A percentile compares a stretch with the other conserved stretches of the same genome.
phyloP scores from a whole-genome alignment of 37 sponge, comb jelly and placozoan species.

The Eunapius fragilis region DNA sequence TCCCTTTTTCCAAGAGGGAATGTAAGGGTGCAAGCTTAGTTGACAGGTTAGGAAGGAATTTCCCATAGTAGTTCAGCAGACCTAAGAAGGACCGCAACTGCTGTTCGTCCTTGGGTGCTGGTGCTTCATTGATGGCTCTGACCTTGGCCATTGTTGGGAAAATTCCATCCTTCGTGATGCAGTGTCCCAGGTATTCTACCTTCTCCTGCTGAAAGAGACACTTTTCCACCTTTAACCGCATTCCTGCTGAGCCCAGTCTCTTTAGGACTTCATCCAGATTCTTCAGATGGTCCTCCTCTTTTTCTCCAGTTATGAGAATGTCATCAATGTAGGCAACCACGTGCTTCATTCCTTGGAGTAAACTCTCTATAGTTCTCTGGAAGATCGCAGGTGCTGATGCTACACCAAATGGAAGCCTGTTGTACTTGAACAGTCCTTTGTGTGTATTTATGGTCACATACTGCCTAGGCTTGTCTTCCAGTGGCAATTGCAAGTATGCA shows the following conservation, averaged over 20 bases:
- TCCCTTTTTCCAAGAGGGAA: constrained; percentile 15
- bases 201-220: constrained; percentile 26
- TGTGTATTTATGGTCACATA: constrained; percentile 51
- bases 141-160: constrained; percentile 6
- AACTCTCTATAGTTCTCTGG: constrained; percentile 40
- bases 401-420: constrained; percentile 48
- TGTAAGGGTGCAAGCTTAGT: constrained; percentile 11
- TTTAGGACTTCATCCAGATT: constrained; percentile 28
- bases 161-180: constrained; percentile 24
- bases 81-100: constrained; percentile 42
- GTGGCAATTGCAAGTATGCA: constrained; percentile 42
- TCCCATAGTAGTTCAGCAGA: constrained; percentile 42
- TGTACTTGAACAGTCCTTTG: constrained; percentile 48
- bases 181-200: constrained; percentile 65
- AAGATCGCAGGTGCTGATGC: constrained; percentile 45
- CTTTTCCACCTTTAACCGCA: constrained; percentile 54
- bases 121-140: constrained; percentile 25
- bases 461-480: constrained; percentile 15
- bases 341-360: constrained; percentile 30
- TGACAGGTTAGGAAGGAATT: constrained; percentile 51
- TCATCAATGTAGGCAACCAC: constrained; percentile 42
- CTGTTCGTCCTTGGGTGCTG: constrained; percentile 6
- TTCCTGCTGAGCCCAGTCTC: constrained; percentile 31
- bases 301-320: constrained; percentile 13
- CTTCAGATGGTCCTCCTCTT: constrained; percentile 15